Evolutionary conservation across 2,113 vertebrate genomes (phyloP).

Genomic region (Fulmarus glacialis): DNA sequence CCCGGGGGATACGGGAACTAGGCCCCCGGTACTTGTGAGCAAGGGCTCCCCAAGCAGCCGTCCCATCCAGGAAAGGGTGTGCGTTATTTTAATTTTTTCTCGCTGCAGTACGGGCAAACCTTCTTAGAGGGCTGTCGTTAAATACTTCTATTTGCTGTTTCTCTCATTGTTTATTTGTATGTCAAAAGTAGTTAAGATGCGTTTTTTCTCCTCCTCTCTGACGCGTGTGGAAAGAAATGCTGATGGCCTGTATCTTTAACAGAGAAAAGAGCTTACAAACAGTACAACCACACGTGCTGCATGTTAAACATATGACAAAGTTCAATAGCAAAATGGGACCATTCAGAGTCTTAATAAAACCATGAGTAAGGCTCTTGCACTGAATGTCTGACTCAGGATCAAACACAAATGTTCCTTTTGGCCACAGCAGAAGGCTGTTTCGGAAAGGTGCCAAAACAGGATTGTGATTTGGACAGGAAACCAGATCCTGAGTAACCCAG

Average conservation of each 20-base stretch:
- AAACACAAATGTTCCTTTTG: background rate
- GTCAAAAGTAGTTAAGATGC: background rate
- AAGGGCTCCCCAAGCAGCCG: fast-evolving
- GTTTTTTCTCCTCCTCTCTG: fast-evolving
- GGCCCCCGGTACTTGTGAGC: fast-evolving
- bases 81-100: fast-evolving
- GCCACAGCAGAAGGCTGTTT: background rate
- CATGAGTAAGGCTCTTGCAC: background rate
- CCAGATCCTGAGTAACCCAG: background rate
- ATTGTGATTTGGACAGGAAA: background rate
- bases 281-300: fast-evolving
- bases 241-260: background rate
- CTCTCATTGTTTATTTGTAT: fast-evolving
- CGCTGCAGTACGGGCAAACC: fast-evolving
- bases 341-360: background rate
- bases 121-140: fast-evolving
- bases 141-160: fast-evolving
- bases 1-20: fast-evolving
- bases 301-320: background rate
- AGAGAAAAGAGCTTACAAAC: background rate
- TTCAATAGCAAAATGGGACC: background rate
- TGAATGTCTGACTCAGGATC: background rate
- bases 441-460: background rate
- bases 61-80: fast-evolving
- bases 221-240: background rate